Evolutionary conservation across 2,113 vertebrate genomes (phyloP), one percentile per base, ranked within the genome.

Genomic region (Clinocottus analis): DNA sequence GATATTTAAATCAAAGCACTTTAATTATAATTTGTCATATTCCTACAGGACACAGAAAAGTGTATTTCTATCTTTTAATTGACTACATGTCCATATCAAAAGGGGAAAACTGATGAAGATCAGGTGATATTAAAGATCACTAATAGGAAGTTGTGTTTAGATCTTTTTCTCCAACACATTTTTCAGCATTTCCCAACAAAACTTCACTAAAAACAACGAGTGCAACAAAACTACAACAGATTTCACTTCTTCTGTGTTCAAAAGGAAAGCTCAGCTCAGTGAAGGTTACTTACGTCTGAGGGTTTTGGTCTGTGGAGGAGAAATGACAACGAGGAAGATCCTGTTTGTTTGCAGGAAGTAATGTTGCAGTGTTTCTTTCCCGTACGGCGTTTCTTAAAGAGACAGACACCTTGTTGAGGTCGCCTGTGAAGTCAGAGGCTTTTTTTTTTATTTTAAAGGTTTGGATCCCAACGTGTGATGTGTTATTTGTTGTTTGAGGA

Each of bases 341-440:
- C 2, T 0, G 23, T 17, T 47, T 14, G 17, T 72, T 82, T 78
- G 45, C 25, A 37, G 5, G 12, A 75, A 75, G 14, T 0, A 14
- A 41, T 0, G 51, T 53, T 0, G 77, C 79, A n/a, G n/a, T n/a
- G n/a, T 89, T 91, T 86, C 77, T 67, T 4, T 56, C 45, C 12
- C 0, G 67, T n/a, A 17, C 82, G 35, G 13, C 3, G 21, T 37
- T 35, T 59, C 82, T 90, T 85, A 90, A 89, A 89, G 85, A 17
- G 27, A 84, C 80, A 89, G 72, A 0, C 43, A 0, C 19, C 0
- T 11, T 10, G 7, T 55, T 72, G 17, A 23, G 39, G 12, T 11
- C n/a, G 0, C 21, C 17, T 43, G 1, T 31, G 10, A 23, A 11
- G 19, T 67, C 80, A 14, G 39, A 7, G 37, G 35, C 27, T 3